A percentile compares a stretch with the other conserved stretches of the same genome.
These are phyloP conservation scores for Meghimatium bilineatum DNA, from an alignment of 2,888 invertebrate genomes.

Conservation along the genomic window DNA sequence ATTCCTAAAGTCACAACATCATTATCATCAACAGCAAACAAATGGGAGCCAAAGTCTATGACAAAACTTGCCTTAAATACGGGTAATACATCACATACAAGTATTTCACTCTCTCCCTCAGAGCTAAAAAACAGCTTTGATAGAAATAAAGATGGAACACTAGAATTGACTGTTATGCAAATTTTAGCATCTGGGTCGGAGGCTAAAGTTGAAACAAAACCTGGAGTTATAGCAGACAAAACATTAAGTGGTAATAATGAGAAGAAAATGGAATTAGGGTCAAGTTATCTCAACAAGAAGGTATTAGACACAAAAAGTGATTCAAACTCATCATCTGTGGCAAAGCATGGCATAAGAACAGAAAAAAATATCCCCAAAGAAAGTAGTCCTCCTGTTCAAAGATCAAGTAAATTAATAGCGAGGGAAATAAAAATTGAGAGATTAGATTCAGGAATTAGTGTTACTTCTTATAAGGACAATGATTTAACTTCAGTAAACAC, in stretches of 20 bases:
- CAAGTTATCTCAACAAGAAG: background rate
- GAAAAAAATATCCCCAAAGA: constrained; percentile 22
- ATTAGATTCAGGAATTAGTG: constrained; percentile 31
- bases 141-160: constrained; percentile 23
- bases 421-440: constrained; percentile 42
- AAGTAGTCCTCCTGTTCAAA: constrained; percentile 37
- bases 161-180: constrained; percentile 45
- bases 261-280: too few relatives aligned
- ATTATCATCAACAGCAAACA: constrained; percentile 24
- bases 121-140: constrained; percentile 28
- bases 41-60: constrained; percentile 30
- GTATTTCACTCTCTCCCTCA: background rate
- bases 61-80: background rate
- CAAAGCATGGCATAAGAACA: constrained; percentile 4
- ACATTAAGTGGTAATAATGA: background rate
- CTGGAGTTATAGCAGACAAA: background rate
- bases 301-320: background rate
- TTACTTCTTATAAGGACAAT: constrained; percentile 43
- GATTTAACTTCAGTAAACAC: background rate
- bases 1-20: constrained; percentile 7
- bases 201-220: constrained; percentile 12
- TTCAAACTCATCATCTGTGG: background rate
- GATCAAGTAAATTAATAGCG: constrained; percentile 38
- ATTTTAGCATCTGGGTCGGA: constrained; percentile 36
- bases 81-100: background rate